Base-by-base conservation (phyloP, 2,888 invertebrate species). In the Deilephila elpenor region DNA sequence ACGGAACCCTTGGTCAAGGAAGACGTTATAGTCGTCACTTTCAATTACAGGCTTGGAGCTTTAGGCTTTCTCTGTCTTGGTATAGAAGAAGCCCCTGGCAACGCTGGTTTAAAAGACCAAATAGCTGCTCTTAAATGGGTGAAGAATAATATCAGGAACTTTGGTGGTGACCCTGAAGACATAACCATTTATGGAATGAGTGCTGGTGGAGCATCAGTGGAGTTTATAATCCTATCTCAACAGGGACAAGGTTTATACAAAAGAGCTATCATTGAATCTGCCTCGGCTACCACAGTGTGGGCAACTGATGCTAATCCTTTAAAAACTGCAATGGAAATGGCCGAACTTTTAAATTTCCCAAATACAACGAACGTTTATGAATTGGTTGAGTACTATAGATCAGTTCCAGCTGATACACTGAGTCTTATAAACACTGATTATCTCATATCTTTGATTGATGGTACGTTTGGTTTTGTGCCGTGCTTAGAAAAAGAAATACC, bases 131-230 rank as follows among this genome's bases (percentile, higher is more conserved):
- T 88, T 3, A 81, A 77, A 74, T 88, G 88, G 88, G 78, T 87
- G 5, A 77, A 82, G 19, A 76, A 79, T 17, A 88, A 88, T 71
- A 87, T 88, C 71, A 75, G 75, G 0, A 62, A 80, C 37, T 88
- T 89, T 59, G 88, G 86, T 19, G 88, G 89, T 14, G 82, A 88
- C 78, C 84, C 86, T 4, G 73, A 78, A 0, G 79, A 84, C 71
- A 83, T 89, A 0, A 88, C 88, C 0, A 62, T 89, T 14, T 87
- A 88, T 70, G 90, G 90, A 0, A 86, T 86, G 82, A 88, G 87
- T 64, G 86, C 88, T 25, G 89, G 89, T 0, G 88, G 80, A 0
- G 84, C 84, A 2, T 82, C 85, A 0, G 85, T 84, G 0, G 83
- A 86, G 56, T 80, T 81, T 44, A 84, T 86, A 5, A 73, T 87